Percentiles rank a stretch among this genome's conserved stretches.
Evolutionary conservation across 2,888 invertebrate species (phyloP).

Genomic region (Eristalis intricaria): DNA sequence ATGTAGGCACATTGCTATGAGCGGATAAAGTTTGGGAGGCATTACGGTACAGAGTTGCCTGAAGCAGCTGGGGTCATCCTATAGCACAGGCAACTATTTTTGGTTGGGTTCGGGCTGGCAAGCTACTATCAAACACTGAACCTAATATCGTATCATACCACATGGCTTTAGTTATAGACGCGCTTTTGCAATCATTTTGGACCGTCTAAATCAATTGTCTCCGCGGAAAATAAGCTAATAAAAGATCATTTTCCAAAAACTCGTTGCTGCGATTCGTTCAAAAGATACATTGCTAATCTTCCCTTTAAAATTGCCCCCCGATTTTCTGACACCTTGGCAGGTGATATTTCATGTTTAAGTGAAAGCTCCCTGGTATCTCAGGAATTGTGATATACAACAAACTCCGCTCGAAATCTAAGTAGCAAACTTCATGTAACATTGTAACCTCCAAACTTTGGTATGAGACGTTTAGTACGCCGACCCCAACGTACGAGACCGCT

Average conservation of each 20-base stretch:
- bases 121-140: too few relatives aligned
- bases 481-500: too few relatives aligned
- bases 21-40: slow-evolving; percentile 50
- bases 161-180: background rate
- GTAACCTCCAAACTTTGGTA: too few relatives aligned
- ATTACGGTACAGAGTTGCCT: background rate
- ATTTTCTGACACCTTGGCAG: slow-evolving; percentile 19
- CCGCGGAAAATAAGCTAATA: background rate
- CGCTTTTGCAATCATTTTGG: background rate
- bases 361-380: too few relatives aligned
- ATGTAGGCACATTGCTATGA: background rate
- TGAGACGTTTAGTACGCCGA: too few relatives aligned
- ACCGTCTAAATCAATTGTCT: background rate
- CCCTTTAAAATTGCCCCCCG: slow-evolving; percentile 56
- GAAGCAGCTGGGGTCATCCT: background rate
- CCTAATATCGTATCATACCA: background rate
- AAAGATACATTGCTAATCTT: slow-evolving; percentile 39
- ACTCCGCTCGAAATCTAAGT: too few relatives aligned
- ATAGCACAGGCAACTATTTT: background rate
- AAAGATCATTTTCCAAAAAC: background rate
- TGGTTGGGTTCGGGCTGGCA: background rate
- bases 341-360: slow-evolving; percentile 27
- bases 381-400: too few relatives aligned
- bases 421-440: too few relatives aligned
- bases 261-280: background rate